These are phyloP conservation scores for Numenius arquata DNA, from an alignment of 2,113 vertebrate genomes.

Conservation along the genomic window DNA sequence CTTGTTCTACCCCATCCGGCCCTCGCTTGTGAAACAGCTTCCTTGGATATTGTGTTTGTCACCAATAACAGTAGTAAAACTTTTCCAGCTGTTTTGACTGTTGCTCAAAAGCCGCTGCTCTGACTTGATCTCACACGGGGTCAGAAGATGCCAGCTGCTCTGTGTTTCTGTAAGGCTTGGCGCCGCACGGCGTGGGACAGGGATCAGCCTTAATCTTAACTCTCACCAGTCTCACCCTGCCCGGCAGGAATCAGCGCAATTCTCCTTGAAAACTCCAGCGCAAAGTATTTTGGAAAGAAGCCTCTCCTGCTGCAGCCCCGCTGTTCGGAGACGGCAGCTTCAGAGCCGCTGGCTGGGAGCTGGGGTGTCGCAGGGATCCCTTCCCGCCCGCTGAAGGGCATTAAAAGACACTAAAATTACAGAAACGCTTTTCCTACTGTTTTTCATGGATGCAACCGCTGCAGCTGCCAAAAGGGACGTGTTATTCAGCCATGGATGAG, in stretches of 20 bases:
- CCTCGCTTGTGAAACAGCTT: not conserved
- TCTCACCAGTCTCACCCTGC: not conserved
- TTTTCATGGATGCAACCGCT: not conserved
- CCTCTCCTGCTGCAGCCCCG: not conserved
- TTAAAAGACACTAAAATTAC: not conserved
- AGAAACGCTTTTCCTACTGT: not conserved
- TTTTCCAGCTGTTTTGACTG: not conserved
- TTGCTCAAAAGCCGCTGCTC: not conserved
- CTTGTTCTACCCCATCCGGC: not conserved
- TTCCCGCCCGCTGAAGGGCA: not conserved
- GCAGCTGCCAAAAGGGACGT: not conserved
- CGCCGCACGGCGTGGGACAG: not conserved
- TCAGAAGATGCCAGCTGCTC: not conserved
- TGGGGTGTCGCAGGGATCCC: not conserved
- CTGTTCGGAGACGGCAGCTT: rapidly evolving
- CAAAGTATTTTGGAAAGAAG: not conserved
- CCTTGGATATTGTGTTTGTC: not conserved
- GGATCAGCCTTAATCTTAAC: not conserved
- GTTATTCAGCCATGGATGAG: not conserved
- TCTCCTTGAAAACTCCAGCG: not conserved
- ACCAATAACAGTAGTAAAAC: not conserved
- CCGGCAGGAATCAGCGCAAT: not conserved
- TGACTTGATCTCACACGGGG: not conserved
- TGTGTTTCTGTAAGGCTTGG: too few relatives aligned
- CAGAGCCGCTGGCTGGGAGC: not conserved